Evolutionary conservation across 1,140 invertebrate species (phyloP).

Genomic region (Bombus breviceps): DNA sequence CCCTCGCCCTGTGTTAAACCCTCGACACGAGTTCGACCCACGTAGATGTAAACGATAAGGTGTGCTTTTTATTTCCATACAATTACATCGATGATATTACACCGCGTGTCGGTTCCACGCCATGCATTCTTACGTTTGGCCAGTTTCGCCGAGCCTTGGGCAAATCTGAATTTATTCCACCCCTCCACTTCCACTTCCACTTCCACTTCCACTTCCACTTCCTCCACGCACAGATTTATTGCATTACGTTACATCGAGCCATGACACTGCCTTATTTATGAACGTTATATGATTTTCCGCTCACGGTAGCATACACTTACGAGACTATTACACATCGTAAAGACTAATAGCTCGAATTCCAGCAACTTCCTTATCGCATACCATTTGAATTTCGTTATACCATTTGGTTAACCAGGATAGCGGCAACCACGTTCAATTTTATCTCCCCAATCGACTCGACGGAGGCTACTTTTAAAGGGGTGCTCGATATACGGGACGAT

Average conservation of each 20-base stretch:
- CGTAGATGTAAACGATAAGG: constrained; percentile 44
- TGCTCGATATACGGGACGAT: constrained; percentile 16
- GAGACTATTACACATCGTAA: not conserved
- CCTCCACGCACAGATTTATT: constrained; percentile 24
- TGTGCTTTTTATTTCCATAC: constrained; percentile 64
- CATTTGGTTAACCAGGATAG: too few relatives aligned
- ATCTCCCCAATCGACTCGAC: not conserved
- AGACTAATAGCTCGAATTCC: not conserved
- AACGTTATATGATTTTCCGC: constrained; percentile 13
- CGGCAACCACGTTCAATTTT: not conserved
- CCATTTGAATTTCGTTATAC: not conserved
- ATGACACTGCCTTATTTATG: constrained; percentile 5
- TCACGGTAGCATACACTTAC: not conserved
- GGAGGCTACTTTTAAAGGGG: not conserved
- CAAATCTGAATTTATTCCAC: constrained; percentile 36
- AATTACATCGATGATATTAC: constrained; percentile 64
- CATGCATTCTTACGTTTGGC: constrained; percentile 31
- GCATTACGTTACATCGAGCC: constrained; percentile 9
- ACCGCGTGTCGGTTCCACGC: constrained; percentile 46
- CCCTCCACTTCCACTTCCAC: not conserved
- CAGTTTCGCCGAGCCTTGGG: constrained; percentile 1
- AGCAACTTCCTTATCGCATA: not conserved
- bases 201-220: not conserved
- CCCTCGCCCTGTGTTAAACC: constrained; percentile 20
- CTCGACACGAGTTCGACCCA: constrained; percentile 20